Percentiles rank a stretch among this genome's conserved stretches.
These are phyloP conservation scores for Spinus pinus DNA, from an alignment of 2,797 vertebrate species.

Conservation along the genomic window DNA sequence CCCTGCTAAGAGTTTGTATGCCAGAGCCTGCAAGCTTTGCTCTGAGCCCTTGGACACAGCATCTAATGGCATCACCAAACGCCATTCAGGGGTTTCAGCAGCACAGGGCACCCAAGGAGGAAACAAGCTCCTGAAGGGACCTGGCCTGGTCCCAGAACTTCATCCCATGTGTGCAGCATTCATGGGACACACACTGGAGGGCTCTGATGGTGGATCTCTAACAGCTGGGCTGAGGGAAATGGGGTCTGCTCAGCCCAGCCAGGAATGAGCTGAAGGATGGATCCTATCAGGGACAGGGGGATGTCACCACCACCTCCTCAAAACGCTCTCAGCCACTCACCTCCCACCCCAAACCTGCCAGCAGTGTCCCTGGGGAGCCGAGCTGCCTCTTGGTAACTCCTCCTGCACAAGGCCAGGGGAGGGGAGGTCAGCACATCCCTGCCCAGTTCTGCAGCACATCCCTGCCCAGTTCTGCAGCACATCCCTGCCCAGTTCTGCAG, in stretches of 20 bases:
- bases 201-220: too few species aligned
- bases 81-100: too few species aligned
- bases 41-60: rapidly evolving
- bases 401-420: slow-evolving; percentile 25
- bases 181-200: too few species aligned
- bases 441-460: too few species aligned
- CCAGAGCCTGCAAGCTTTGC: background rate
- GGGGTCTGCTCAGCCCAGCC: background rate
- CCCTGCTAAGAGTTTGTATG: background rate
- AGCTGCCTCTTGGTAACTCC: background rate
- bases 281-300: background rate
- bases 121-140: too few species aligned
- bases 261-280: rapidly evolving
- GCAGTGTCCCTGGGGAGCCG: background rate
- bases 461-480: too few species aligned
- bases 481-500: too few species aligned
- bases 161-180: too few species aligned
- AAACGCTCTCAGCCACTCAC: background rate
- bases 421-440: background rate
- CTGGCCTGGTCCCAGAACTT: too few species aligned
- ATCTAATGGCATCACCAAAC: too few species aligned
- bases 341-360: background rate
- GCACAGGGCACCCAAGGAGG: too few species aligned
- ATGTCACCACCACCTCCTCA: background rate
- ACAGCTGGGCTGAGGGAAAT: background rate